Evolutionary conservation across 2,113 vertebrate species (phyloP), one percentile per base, ranked within the genome.

Genomic region (Amazona guildingii): DNA sequence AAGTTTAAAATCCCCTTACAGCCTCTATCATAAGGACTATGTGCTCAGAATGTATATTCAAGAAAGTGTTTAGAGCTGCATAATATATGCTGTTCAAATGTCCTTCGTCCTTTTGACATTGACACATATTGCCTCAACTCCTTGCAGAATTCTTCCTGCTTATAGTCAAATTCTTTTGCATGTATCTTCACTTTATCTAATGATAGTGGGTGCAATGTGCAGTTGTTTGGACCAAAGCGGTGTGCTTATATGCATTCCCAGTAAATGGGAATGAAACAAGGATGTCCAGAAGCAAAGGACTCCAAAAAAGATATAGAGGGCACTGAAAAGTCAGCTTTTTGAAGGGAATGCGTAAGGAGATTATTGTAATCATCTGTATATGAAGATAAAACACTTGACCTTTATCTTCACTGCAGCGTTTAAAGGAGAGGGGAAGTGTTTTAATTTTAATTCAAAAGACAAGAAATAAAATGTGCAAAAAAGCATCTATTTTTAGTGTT

Each of bases 291-390:
- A 94, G 77, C 44, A 93, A 93, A 95, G n/a, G n/a, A 78, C 75
- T 81, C 55, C 61, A 88, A 24, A 14, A 73, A 88, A 81, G 83
- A 88, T 37, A 80, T 3, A 29, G 88, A 92, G 92, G 89, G 70
- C 77, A 91, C n/a, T 46, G 78, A 83, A 94, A 96, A 95, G 81
- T 92, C 95, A 94, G 78, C 28, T 94, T 92, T 92, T 83, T 89
- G 83, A 94, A 94, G 74, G 37, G 70, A 91, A 82, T 75, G 77
- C 4, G 9, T 86, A 93, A 76, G 91, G 83, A 90, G 88, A 94
- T 97, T 95, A 91, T 89, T 94, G 88, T 88, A 95, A 95, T 92
- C 85, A 95, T 93, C 77, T 93, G 87, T 54, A 89, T 85, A 96
- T 78, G 74, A 92, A 94, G 89, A 95, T 87, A 94, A 96, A 96